These are phyloP conservation scores for Clusia tigrina DNA, from an alignment of 2,888 invertebrate species.

Conservation along the genomic window DNA sequence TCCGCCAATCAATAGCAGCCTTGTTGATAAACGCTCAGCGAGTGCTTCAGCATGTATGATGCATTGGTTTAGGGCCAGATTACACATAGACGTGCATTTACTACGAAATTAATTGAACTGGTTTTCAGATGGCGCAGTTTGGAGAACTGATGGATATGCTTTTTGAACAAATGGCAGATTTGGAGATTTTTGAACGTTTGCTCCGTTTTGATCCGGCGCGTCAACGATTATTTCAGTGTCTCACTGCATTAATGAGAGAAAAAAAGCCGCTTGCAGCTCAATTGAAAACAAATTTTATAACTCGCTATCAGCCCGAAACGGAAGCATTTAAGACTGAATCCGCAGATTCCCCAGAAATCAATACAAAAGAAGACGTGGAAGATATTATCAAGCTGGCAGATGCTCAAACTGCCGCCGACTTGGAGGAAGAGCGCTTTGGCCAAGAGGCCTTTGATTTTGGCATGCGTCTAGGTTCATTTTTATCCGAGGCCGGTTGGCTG, in stretches of 20 bases:
- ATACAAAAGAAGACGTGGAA: background rate
- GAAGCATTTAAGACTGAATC: background rate
- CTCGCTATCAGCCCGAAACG: conserved; percentile 40
- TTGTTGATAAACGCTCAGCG: background rate
- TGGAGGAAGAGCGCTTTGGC: background rate
- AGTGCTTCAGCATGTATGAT: background rate
- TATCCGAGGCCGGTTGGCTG: conserved; percentile 90
- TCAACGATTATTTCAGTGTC: conserved; percentile 58
- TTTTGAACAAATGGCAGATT: conserved; percentile 57
- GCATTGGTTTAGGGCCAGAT: no score
- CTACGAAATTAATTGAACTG: no score
- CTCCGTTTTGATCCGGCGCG: conserved; percentile 57
- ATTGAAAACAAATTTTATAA: conserved; percentile 49
- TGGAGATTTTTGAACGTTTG: conserved; percentile 58
- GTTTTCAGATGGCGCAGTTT: conserved; percentile 55
- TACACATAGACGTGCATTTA: no score
- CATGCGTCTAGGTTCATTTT: conserved; percentile 73
- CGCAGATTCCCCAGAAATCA: background rate
- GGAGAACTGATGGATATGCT: conserved; percentile 56
- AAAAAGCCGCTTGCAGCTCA: conserved; percentile 53
- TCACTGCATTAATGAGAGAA: conserved; percentile 54
- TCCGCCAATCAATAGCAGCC: background rate
- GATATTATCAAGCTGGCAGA: background rate
- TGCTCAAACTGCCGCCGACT: background rate
- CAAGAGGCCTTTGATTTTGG: conserved; percentile 54